These are phyloP conservation scores for Heterodera filipjevi DNA, from an alignment of 2,888 invertebrate genomes.

Conservation along the genomic window DNA sequence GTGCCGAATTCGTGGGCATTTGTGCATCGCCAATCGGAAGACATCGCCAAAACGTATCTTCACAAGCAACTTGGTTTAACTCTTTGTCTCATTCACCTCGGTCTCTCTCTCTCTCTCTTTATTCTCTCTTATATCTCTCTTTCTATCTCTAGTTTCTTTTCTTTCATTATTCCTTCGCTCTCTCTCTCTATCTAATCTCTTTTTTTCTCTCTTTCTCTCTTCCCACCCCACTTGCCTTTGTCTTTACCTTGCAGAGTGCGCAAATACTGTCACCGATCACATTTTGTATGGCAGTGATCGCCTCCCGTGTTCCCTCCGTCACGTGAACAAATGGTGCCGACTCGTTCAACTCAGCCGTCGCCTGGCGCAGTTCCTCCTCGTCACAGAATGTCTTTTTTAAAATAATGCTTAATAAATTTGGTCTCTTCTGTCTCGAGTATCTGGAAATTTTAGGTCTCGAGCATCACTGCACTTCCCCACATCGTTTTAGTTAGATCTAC, in stretches of 20 bases:
- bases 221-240: too few relatives aligned
- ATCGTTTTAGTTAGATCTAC: too few relatives aligned
- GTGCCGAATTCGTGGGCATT: slow-evolving; percentile 82
- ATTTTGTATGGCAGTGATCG: slow-evolving; percentile 86
- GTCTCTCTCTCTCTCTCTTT: too few relatives aligned
- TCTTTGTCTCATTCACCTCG: neutral
- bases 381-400: slow-evolving; percentile 29
- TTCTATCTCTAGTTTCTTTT: neutral
- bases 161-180: neutral
- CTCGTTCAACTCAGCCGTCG: slow-evolving; percentile 62
- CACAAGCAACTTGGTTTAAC: neutral
- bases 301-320: slow-evolving; percentile 54
- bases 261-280: slow-evolving; percentile 94
- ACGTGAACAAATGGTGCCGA: slow-evolving; percentile 62
- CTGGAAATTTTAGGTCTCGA: too few relatives aligned
- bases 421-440: too few relatives aligned
- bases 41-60: slow-evolving; percentile 86
- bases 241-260: slow-evolving; percentile 77
- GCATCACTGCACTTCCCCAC: too few relatives aligned
- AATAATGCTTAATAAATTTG: too few relatives aligned
- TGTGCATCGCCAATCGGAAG: slow-evolving; percentile 92
- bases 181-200: too few relatives aligned
- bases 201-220: too few relatives aligned
- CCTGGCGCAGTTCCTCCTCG: slow-evolving; percentile 49
- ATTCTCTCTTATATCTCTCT: too few relatives aligned